Conservation (phyloP, 2,888 invertebrate genomes). For the Oxyteleia sp. region DNA sequence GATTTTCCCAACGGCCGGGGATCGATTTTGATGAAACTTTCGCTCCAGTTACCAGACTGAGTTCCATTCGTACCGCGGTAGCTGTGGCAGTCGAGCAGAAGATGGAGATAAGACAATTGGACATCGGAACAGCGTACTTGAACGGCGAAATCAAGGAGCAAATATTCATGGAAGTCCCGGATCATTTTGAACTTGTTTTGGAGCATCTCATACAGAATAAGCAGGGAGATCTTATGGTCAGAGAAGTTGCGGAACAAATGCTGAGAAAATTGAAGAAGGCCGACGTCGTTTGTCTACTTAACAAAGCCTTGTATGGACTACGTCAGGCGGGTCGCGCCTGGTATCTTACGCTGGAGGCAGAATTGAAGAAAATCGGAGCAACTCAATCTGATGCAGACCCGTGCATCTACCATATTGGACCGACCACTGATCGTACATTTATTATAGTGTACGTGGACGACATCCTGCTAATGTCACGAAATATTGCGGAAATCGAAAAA, state of each 20-base stretch:
- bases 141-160: background rate
- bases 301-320: conserved; percentile 65
- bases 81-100: conserved; percentile 59
- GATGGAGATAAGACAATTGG: conserved; percentile 71
- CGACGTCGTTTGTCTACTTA: conserved; percentile 39
- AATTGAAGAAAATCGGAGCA: conserved; percentile 54
- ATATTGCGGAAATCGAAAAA: background rate
- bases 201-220: background rate
- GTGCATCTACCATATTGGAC: conserved; percentile 44
- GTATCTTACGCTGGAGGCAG: conserved; percentile 44
- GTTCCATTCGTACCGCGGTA: conserved; percentile 46
- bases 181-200: conserved; percentile 1
- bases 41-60: conserved; percentile 17
- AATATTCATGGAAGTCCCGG: conserved; percentile 2
- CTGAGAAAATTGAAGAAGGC: background rate
- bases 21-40: conserved; percentile 42
- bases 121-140: conserved; percentile 71
- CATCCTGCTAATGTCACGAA: conserved; percentile 24
- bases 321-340: conserved; percentile 70
- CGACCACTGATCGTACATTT: conserved; percentile 9
- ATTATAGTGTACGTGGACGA: conserved; percentile 65
- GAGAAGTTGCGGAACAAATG: conserved; percentile 29
- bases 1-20: conserved; percentile 36
- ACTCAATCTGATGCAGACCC: conserved; percentile 55
- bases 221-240: no score